A percentile compares a stretch with the other conserved stretches of the same genome.
phyloP scores from a whole-genome alignment of 1,140 invertebrate species.

The Melitaea cinxia region DNA sequence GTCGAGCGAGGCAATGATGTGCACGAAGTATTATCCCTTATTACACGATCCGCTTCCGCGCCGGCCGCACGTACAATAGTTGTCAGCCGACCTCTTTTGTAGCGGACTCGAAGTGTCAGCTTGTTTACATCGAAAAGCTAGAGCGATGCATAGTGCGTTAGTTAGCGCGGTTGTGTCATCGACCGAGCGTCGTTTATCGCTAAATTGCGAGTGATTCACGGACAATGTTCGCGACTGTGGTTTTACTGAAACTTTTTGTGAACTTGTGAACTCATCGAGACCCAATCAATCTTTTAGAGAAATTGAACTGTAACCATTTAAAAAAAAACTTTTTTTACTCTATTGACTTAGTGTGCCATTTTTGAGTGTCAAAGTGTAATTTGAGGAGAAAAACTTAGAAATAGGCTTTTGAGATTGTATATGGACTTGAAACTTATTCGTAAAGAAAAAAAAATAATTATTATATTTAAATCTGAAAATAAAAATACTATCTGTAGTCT shows the following conservation, averaged over 20 bases:
- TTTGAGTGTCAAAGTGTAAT: conserved; percentile 57
- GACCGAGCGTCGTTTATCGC: conserved; percentile 65
- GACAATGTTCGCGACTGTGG: conserved; percentile 60
- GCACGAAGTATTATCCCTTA: conserved; percentile 80
- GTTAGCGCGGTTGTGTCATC: conserved; percentile 74
- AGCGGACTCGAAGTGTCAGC: conserved; percentile 64
- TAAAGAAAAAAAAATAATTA: background rate
- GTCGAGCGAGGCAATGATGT: conserved; percentile 77
- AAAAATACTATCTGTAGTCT: background rate
- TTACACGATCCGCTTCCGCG: conserved; percentile 78
- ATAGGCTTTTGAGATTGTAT: conserved; percentile 31
- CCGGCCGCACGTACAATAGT: conserved; percentile 74
- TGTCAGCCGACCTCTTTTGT: conserved; percentile 72
- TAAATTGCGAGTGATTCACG: conserved; percentile 70
- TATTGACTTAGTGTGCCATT: conserved; percentile 55
- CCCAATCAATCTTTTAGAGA: conserved; percentile 50
- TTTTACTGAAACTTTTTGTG: conserved; percentile 69
- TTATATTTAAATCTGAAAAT: background rate
- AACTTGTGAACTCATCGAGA: conserved; percentile 59
- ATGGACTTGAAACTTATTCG: conserved; percentile 15
- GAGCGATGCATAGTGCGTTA: conserved; percentile 71
- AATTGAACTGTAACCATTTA: conserved; percentile 55
- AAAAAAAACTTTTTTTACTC: conserved; percentile 31
- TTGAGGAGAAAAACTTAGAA: conserved; percentile 30
- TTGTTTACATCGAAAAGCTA: conserved; percentile 73